phyloP scores from a whole-genome alignment of 2,888 invertebrate genomes.

The Aquatica leii region DNA sequence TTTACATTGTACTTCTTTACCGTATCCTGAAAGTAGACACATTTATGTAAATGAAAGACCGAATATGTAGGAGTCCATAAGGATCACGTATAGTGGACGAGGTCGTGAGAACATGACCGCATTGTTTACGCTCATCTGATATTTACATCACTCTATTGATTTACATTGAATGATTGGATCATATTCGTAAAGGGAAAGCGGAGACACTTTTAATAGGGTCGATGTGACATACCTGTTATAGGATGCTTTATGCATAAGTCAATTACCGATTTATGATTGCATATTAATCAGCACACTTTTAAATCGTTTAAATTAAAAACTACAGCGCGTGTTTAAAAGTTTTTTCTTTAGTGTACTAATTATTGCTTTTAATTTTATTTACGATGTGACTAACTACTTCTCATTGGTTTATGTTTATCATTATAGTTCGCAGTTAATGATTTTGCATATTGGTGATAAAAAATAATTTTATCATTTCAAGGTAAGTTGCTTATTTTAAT shows the following conservation, averaged over 20 bases:
- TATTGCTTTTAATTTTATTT: background rate
- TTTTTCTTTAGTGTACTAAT: constrained; percentile 17
- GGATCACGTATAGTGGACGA: constrained; percentile 37
- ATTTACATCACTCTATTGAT: constrained; percentile 39
- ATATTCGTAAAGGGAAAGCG: constrained; percentile 37
- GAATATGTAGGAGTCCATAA: constrained; percentile 32
- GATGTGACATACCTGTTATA: constrained; percentile 28
- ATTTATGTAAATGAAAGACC: constrained; percentile 30
- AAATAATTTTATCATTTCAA: constrained; percentile 1
- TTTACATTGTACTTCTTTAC: constrained; percentile 1
- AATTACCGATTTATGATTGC: constrained; percentile 1
- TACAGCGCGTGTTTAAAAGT: background rate
- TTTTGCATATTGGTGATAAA: constrained; percentile 33
- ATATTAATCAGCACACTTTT: background rate
- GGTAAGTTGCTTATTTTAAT: constrained; percentile 13
- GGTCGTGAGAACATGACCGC: constrained; percentile 42
- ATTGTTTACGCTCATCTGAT: constrained; percentile 39
- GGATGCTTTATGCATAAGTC: constrained; percentile 17
- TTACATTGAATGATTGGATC: constrained; percentile 40
- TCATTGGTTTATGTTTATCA: constrained; percentile 22
- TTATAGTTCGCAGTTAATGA: constrained; percentile 30
- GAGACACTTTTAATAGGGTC: constrained; percentile 33
- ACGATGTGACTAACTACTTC: background rate
- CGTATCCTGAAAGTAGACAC: constrained; percentile 26
- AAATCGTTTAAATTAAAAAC: background rate